Conservation (phyloP, 2,113 vertebrate genomes). For the Camelus dromedarius region DNA sequence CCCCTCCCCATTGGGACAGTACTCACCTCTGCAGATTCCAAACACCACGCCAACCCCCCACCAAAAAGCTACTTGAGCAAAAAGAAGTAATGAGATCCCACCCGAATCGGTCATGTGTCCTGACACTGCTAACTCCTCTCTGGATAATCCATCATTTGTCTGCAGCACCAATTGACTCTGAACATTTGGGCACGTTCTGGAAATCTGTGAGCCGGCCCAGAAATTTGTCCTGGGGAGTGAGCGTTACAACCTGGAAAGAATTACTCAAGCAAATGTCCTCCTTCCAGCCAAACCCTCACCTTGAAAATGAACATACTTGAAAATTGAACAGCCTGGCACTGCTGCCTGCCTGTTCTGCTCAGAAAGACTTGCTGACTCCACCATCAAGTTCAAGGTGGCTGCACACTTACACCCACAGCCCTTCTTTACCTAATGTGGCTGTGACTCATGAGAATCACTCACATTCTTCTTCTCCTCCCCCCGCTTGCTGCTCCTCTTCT, state of each 20-base stretch:
- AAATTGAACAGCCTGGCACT: background rate
- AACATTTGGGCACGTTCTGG: constrained; percentile 72
- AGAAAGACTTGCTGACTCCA: background rate
- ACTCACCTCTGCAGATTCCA: constrained; percentile 29
- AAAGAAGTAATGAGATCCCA: constrained; percentile 62
- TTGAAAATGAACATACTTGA: background rate
- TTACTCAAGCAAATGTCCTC: background rate
- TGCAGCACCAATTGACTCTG: constrained; percentile 62
- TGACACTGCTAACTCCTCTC: constrained; percentile 64
- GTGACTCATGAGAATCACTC: background rate
- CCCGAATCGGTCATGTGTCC: constrained; percentile 56
- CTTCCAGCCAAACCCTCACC: background rate
- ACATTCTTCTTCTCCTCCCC: background rate
- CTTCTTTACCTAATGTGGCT: background rate
- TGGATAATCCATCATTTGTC: constrained; percentile 75
- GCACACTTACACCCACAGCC: background rate
- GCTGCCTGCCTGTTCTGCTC: background rate
- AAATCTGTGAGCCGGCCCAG: constrained; percentile 50
- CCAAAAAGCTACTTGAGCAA: constrained; percentile 39
- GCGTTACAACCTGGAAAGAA: constrained; percentile 24
- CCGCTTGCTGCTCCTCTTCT: background rate
- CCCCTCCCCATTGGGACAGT: background rate
- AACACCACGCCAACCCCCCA: background rate
- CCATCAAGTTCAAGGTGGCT: background rate
- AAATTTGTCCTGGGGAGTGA: background rate